These are phyloP conservation scores for Molorchus minor DNA, from an alignment of 2,888 invertebrate species.

Conservation along the genomic window DNA sequence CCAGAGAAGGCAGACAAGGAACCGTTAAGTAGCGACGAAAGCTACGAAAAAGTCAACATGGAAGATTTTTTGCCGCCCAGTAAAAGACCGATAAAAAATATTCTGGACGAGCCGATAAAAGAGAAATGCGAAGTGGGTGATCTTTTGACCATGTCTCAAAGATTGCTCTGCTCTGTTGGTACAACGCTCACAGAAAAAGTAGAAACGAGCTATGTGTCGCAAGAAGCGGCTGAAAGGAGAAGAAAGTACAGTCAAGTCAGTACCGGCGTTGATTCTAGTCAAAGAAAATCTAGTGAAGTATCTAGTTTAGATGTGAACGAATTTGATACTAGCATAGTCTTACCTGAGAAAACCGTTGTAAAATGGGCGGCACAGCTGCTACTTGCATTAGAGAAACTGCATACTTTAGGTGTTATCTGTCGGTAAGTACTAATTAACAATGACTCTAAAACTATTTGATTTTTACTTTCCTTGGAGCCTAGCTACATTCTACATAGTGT, in stretches of 20 bases:
- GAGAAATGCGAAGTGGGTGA: constrained; percentile 29
- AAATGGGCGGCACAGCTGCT: constrained; percentile 86
- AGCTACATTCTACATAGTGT: no score
- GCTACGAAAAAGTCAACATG: constrained; percentile 44
- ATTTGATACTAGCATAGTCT: constrained; percentile 29
- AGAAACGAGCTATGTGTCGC: background rate
- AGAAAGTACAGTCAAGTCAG: background rate
- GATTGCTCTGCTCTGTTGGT: constrained; percentile 35
- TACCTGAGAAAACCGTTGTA: constrained; percentile 70
- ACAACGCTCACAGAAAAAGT: constrained; percentile 8
- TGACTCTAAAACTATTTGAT: no score
- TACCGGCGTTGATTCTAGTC: constrained; percentile 17
- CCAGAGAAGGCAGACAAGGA: constrained; percentile 36
- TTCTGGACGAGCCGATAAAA: constrained; percentile 39
- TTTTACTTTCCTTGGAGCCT: no score
- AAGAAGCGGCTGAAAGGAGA: constrained; percentile 2
- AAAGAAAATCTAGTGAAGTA: constrained; percentile 45
- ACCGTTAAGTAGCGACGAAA: constrained; percentile 42
- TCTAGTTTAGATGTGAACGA: constrained; percentile 48
- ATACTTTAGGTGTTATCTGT: constrained; percentile 80
- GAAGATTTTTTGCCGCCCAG: constrained; percentile 27
- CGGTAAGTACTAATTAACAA: constrained; percentile 64
- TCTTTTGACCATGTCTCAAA: constrained; percentile 34
- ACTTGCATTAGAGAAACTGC: constrained; percentile 79
- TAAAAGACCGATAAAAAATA: constrained; percentile 27